Conservation (phyloP, 2,888 invertebrate species). For the Caenorhabditis wallacei region DNA sequence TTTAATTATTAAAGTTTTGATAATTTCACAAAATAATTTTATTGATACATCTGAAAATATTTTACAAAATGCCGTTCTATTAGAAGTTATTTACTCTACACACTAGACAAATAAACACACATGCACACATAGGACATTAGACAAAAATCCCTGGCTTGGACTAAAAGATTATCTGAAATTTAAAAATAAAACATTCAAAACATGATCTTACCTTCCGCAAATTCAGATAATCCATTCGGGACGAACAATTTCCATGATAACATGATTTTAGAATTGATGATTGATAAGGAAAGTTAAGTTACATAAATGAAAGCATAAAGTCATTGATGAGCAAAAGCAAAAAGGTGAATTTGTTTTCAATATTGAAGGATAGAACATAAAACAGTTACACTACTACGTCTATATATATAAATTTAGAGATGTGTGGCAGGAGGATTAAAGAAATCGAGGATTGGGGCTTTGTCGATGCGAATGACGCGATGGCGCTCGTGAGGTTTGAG, state of each 20-base stretch:
- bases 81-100: neutral
- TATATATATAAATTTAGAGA: conserved; percentile 6
- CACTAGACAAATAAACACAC: conserved; percentile 47
- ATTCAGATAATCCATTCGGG: neutral
- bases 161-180: conserved; percentile 23
- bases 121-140: conserved; percentile 47
- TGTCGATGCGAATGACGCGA: conserved; percentile 64
- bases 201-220: neutral
- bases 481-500: conserved; percentile 65
- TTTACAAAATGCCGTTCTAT: no score
- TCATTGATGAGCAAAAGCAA: conserved; percentile 15
- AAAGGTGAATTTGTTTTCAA: conserved; percentile 17
- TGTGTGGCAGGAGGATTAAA: conserved; percentile 18
- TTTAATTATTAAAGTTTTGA: no score
- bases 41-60: no score
- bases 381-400: conserved; percentile 2
- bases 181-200: neutral
- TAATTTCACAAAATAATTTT: no score
- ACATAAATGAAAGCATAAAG: conserved; percentile 16
- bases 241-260: neutral
- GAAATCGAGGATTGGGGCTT: conserved; percentile 69
- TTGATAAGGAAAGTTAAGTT: conserved; percentile 17
- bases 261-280: neutral
- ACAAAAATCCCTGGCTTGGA: conserved; percentile 50
- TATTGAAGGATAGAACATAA: neutral